Base-by-base conservation (phyloP, 2,888 invertebrate species). In the Leucophenga montana region DNA sequence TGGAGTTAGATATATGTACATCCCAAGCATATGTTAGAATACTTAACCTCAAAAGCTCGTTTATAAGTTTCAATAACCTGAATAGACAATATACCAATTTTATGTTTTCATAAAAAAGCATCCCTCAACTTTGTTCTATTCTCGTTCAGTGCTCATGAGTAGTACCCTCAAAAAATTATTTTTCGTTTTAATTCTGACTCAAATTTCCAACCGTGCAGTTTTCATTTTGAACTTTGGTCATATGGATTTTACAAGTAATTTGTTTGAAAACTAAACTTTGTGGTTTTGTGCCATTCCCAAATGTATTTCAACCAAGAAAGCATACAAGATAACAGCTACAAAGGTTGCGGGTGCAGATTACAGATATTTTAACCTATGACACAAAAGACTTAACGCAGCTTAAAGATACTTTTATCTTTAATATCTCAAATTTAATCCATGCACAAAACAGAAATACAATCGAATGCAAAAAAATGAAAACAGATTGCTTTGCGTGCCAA, bases 401-500 rank as follows among this genome's bases (percentile, higher is more conserved):
- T 39, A 11, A 39, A 39, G 39, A 39, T 39, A 39, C 39, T 39
- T 39, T 39, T 39, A 39, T 39, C 39, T 39, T 39, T 39, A 39
- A 46, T 33, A 62, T 16, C 22, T 14, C 20, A n/a, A 9, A 1
- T 50, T 50, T n/a, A 72, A 73, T 3, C 20, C n/a, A 13, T 1
- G 46, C 9, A 64, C 3, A 16, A 0, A 44, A 44, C 20, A 14
- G 11, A 44, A 62, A 66, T 14, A 48, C 22, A 53, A 70, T 46
- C 62, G 62, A 64, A 70, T 69, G 54, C 48, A 46, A 44, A 46
- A 66, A 39, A 46, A 50, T 20, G n/a, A 22, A 39, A 56, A 44
- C 18, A 64, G 46, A 64, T 18, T n/a, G 16, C 11, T 22, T 39
- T 33, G 59, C 66, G 69, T 73, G 73, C 66, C 74, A 73, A 80